Evolutionary conservation across 2,113 vertebrate genomes (phyloP).

Genomic region (Rostratula benghalensis): DNA sequence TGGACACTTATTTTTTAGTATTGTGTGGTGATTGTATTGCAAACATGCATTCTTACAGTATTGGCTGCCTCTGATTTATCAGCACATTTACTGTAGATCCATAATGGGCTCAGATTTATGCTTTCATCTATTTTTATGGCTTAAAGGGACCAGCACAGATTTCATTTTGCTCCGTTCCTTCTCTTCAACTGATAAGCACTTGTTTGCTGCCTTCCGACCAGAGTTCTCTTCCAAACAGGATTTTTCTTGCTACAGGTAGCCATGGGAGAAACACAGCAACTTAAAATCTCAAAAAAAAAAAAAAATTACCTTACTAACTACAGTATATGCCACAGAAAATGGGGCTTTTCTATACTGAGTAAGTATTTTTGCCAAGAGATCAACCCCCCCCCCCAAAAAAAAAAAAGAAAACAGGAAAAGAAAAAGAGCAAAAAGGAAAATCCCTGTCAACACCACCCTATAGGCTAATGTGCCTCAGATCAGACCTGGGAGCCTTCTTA

Average conservation of each 20-base stretch:
- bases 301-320: not conserved
- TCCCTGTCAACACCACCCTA: not conserved
- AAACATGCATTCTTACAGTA: conserved; percentile 36
- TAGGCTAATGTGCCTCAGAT: not conserved
- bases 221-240: not conserved
- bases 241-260: not conserved
- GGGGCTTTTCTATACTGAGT: not conserved
- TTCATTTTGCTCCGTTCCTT: not conserved
- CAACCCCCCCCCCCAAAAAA: too few species aligned
- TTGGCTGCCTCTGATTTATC: conserved; percentile 33
- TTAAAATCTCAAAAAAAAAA: not conserved
- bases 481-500: not conserved
- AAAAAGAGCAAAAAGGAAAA: not conserved
- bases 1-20: not conserved
- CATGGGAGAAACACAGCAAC: not conserved
- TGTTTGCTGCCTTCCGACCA: not conserved
- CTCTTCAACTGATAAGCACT: not conserved
- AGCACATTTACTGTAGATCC: not conserved
- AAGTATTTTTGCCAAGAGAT: not conserved
- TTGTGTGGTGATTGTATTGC: not conserved
- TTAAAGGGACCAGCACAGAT: not conserved
- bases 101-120: conserved; percentile 4
- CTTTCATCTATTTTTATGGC: not conserved
- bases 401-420: not conserved
- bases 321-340: not conserved